phyloP scores from a whole-genome alignment of 1,140 invertebrate genomes.

The Odontomachus brunneus region DNA sequence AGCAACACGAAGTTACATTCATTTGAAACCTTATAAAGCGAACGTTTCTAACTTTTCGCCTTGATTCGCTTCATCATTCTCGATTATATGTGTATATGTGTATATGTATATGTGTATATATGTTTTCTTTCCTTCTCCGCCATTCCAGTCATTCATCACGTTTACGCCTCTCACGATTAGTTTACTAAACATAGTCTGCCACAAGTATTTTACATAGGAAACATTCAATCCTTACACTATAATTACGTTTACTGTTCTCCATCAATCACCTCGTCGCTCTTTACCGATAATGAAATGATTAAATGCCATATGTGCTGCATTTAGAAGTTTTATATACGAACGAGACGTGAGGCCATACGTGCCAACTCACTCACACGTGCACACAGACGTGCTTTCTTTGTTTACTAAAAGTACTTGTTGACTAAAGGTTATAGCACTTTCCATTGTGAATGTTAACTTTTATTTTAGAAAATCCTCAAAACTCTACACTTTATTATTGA shows the following conservation, averaged over 20 bases:
- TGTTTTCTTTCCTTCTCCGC: not conserved
- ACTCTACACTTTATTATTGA: not conserved
- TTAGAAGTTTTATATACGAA: too few relatives aligned
- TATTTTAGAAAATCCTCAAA: not conserved
- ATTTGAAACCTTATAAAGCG: not conserved
- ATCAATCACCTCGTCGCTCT: too few relatives aligned
- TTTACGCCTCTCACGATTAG: not conserved
- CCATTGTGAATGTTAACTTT: too few relatives aligned
- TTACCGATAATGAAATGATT: too few relatives aligned
- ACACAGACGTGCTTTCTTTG: too few relatives aligned
- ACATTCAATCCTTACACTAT: not conserved
- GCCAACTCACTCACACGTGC: too few relatives aligned
- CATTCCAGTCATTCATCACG: not conserved
- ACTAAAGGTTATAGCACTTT: too few relatives aligned
- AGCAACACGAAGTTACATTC: slow-evolving; percentile 22
- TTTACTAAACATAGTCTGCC: not conserved
- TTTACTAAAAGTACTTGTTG: too few relatives aligned
- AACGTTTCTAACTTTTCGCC: not conserved
- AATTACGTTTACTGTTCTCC: not conserved
- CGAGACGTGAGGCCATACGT: too few relatives aligned
- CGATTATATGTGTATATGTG: too few relatives aligned
- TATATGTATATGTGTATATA: too few relatives aligned
- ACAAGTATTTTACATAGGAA: not conserved
- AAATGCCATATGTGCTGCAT: too few relatives aligned
- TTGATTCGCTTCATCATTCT: not conserved